Percentiles rank a stretch among this genome's conserved stretches.
Evolutionary conservation across 2,797 vertebrate species (phyloP).

Genomic region (Labroides dimidiatus): DNA sequence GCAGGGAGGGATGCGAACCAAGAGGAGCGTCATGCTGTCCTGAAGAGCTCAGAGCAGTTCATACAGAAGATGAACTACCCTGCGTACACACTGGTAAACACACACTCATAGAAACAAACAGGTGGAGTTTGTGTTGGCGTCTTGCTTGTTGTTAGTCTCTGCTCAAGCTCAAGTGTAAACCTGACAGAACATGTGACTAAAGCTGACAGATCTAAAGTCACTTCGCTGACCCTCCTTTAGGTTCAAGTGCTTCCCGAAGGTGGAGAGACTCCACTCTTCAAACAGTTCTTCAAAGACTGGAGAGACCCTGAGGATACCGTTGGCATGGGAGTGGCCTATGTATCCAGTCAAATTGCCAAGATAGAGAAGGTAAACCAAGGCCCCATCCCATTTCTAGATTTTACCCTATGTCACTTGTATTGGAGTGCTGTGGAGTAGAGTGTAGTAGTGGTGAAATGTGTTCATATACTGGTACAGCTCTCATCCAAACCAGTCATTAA

Average conservation of each 20-base stretch:
- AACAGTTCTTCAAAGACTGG: constrained; percentile 82
- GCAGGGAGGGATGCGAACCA: constrained; percentile 71
- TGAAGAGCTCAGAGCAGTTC: constrained; percentile 68
- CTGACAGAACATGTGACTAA: neutral
- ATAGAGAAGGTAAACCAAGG: constrained; percentile 64
- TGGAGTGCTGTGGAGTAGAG: too few species aligned
- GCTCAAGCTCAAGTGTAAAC: neutral
- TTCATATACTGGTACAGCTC: too few species aligned
- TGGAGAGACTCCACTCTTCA: constrained; percentile 80
- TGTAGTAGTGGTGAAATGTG: too few species aligned
- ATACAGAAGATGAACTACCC: constrained; percentile 73
- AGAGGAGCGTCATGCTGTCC: constrained; percentile 65
- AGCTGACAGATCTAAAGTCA: neutral
- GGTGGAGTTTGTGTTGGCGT: neutral
- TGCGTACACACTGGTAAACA: constrained; percentile 35
- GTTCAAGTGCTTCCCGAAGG: constrained; percentile 75
- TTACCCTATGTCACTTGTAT: too few species aligned
- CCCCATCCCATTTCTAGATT: too few species aligned
- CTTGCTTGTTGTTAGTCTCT: too few species aligned
- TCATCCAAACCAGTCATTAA: too few species aligned
- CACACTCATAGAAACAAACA: neutral
- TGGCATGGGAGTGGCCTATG: constrained; percentile 68
- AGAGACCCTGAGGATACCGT: constrained; percentile 61
- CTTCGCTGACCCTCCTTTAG: constrained; percentile 19
- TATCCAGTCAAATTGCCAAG: constrained; percentile 70